Evolutionary conservation across 2,888 invertebrate species (phyloP).

Genomic region (Volucella inanis): DNA sequence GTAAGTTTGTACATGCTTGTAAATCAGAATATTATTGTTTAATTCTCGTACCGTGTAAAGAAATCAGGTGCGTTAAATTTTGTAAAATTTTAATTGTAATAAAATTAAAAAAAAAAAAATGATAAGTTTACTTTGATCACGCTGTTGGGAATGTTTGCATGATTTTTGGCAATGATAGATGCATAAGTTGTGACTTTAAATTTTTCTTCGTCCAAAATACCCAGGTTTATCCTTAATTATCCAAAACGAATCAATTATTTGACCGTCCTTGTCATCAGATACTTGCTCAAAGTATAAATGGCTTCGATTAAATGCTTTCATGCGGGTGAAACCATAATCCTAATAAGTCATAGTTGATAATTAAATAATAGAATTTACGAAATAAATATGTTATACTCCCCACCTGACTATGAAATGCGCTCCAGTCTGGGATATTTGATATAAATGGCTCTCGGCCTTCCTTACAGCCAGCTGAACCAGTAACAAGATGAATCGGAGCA

Average conservation of each 20-base stretch:
- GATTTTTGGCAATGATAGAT: neutral
- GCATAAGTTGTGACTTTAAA: neutral
- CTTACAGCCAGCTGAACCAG: conserved; percentile 95
- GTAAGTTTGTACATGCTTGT: too few relatives aligned
- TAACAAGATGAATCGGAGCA: conserved; percentile 96
- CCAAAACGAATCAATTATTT: conserved; percentile 88
- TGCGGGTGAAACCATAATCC: conserved; percentile 96
- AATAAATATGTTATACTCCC: neutral
- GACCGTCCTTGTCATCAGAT: conserved; percentile 88
- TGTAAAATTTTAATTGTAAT: neutral
- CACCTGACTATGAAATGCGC: conserved; percentile 89
- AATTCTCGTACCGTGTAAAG: neutral
- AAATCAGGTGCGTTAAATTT: neutral
- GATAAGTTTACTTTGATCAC: conserved; percentile 8
- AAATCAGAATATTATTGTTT: neutral
- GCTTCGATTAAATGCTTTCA: conserved; percentile 90
- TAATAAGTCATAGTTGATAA: conserved; percentile 55
- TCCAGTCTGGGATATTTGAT: conserved; percentile 87
- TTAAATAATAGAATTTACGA: neutral
- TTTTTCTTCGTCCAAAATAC: conserved; percentile 75
- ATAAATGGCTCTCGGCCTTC: conserved; percentile 91
- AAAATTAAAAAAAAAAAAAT: neutral
- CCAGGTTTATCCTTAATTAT: conserved; percentile 85
- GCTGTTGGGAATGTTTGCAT: neutral
- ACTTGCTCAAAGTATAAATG: conserved; percentile 96